Evolutionary conservation across 2,888 invertebrate genomes (phyloP), one percentile per base, ranked within the genome.

Genomic region (Eretmocerus hayati): DNA sequence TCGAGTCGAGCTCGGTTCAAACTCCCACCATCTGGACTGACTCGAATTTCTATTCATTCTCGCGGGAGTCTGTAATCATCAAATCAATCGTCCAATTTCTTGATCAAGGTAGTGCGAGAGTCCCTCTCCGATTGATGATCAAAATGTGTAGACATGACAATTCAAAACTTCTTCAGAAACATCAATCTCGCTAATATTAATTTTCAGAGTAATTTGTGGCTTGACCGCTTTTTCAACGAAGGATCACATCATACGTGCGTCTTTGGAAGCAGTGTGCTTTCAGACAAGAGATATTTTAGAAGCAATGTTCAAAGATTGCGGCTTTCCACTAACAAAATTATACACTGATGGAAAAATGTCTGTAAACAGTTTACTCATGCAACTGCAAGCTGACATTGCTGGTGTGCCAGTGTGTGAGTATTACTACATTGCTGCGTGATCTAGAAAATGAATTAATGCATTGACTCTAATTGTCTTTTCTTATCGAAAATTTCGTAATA

Each of bases 341-440:
- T 84, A 92, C 69, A 92, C 95, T 1, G 97, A 99, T 67, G 99
- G 99, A 0, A 87, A 85, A 61, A 86, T 99, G 85, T 88, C 92
- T 0, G 80, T 81, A 5, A 97, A 96, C 68, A 83, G 84, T 63
- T 75, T 94, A 3, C 78, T 99, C 38, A 92, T 97, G 90, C 97
- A 99, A 70, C 67, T 97, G 42, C 96, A 97, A 72, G 91, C 97
- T 0, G 96, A 99, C 70, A 78, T 96, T 13, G 81, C 87, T 41
- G 96, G 96, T 0, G 84, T 94, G 57, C 87, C 90, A 52, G 90
- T 97, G 26, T 87, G 90, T 84, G 64, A 78, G 83, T 78, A 54
- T 30, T n/a, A 41, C 37, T 40, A 43, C 22, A 13, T 22, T 9
- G 16, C 31, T 33, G 22, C 20, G n/a, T 13, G n/a, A 33, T n/a